Base-by-base conservation (phyloP, 2,797 vertebrate species). In the Artibeus jamaicensis region DNA sequence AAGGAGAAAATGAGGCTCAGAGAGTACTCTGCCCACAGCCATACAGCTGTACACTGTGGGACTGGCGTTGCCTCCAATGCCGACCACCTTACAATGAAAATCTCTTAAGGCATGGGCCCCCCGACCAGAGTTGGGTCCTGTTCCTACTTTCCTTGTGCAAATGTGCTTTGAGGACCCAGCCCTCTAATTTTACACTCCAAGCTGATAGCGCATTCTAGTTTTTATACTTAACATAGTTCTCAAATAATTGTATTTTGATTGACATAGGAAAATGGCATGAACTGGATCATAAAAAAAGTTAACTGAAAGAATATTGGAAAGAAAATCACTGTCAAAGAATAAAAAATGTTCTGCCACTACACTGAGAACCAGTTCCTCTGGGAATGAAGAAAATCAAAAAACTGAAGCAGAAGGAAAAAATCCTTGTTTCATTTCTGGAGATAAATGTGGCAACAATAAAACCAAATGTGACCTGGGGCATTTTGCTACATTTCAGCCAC, bases 381-480 rank as follows among this genome's bases (percentile, higher is more conserved):
- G 48, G 42, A 91, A 29, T 59, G 73, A 91, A 83, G 59, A 46
- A 91, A 92, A 11, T 42, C 74, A 92, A 62, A 91, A 97, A 96
- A 94, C 5, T n/a, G 48, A 57, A 97, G 6, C 18, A 76, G n/a
- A 81, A 53, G 62, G 12, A 87, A 96, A 84, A 37, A 86, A 95
- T 18, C 8, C 9, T 84, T 44, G 55, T 78, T 96, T 96, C 55
- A 89, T 92, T 32, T 24, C 22, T 84, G 76, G 62, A 53, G 93
- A 59, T 84, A 89, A 85, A 79, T 16, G 14, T 92, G 70, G 97
- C 74, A 96, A 86, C 14, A 74, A 93, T 44, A 55, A 96, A 93
- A 94, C 16, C 24, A 77, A 94, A 93, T 77, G 62, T 34, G 55
- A 79, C 83, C 46, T 78, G 71, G 84, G 78, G 86, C 77, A 89